Conservation (phyloP, 1,140 invertebrate genomes). For the Pseudomyrmex pallidus region DNA sequence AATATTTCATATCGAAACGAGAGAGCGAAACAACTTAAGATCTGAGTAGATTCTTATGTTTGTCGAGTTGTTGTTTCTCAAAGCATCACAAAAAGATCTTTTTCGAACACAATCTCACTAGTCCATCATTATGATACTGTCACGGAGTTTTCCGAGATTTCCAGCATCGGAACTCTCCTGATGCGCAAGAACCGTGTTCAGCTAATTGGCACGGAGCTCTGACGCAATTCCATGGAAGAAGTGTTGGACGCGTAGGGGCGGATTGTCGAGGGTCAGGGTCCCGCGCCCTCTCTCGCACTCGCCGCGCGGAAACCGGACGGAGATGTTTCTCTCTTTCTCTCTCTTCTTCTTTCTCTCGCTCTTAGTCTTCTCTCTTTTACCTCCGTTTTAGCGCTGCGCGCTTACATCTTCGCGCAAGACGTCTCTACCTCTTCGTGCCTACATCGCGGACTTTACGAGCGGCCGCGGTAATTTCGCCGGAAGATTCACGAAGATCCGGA, state of each 20-base stretch:
- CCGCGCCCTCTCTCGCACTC: constrained; percentile 65
- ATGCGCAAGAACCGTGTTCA: constrained; percentile 28
- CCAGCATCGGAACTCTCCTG: constrained; percentile 11
- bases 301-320: constrained; percentile 50
- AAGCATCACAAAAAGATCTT: background rate
- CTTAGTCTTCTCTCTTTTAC: constrained; percentile 34
- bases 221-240: constrained; percentile 70
- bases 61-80: no score
- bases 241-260: constrained; percentile 69
- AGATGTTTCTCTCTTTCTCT: constrained; percentile 28
- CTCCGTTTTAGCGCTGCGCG: constrained; percentile 63
- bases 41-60: background rate
- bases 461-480: constrained; percentile 76
- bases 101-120: background rate
- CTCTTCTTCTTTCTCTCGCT: constrained; percentile 39
- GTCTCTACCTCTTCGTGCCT: constrained; percentile 10
- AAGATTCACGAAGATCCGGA: constrained; percentile 81
- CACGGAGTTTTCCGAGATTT: constrained; percentile 47
- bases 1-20: background rate
- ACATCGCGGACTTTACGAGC: constrained; percentile 64
- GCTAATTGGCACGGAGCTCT: constrained; percentile 75
- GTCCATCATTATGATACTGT: constrained; percentile 3
- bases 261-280: constrained; percentile 80
- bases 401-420: constrained; percentile 61
- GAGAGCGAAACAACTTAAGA: background rate